These are phyloP conservation scores for Xanthia icteritia DNA, from an alignment of 2,888 invertebrate genomes.

Conservation along the genomic window DNA sequence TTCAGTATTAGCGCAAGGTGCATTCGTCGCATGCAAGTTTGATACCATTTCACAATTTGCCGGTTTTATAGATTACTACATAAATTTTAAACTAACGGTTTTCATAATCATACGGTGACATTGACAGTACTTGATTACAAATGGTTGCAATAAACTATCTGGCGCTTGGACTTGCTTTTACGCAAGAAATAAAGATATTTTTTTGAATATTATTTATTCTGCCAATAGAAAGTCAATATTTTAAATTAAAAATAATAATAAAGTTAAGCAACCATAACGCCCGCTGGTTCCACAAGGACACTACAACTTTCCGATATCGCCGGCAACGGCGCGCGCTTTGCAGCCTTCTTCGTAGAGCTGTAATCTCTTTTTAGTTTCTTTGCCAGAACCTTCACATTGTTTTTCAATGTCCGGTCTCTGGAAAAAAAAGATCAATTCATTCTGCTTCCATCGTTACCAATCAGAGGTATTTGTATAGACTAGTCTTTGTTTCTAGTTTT, in stretches of 20 bases:
- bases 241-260: neutral
- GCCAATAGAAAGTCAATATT: neutral
- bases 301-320: slow-evolving; percentile 78
- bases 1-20: too few species aligned
- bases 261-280: slow-evolving; percentile 77
- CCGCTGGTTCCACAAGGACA: slow-evolving; percentile 79
- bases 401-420: slow-evolving; percentile 78
- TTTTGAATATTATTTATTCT: slow-evolving; percentile 11
- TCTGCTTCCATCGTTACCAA: neutral
- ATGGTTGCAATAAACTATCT: neutral
- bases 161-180: neutral
- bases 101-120: too few species aligned
- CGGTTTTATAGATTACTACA: too few species aligned
- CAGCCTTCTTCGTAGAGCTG: slow-evolving; percentile 64
- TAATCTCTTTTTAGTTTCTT: slow-evolving; percentile 77
- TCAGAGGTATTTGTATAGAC: neutral
- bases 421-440: slow-evolving; percentile 41
- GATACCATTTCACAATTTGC: too few species aligned
- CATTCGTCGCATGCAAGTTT: too few species aligned
- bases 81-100: too few species aligned
- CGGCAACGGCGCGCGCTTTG: slow-evolving; percentile 55
- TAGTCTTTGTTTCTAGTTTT: neutral
- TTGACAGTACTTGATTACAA: neutral
- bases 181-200: neutral
- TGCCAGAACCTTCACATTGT: slow-evolving; percentile 76